Evolutionary conservation across 2,113 vertebrate species (phyloP).

Genomic region (Pagrus major): DNA sequence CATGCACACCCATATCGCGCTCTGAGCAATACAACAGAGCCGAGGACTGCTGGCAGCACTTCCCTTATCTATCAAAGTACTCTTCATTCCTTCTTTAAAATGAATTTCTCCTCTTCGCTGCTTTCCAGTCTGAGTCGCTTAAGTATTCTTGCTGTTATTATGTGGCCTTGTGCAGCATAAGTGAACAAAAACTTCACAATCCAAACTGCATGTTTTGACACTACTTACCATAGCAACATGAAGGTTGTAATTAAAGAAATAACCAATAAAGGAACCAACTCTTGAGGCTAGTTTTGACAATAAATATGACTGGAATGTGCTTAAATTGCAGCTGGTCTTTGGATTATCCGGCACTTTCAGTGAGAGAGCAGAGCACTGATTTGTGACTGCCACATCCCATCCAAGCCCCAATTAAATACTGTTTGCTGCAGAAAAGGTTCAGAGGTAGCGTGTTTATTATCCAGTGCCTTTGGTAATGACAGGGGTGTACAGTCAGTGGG

Average conservation of each 20-base stretch:
- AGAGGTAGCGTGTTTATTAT: slow-evolving; percentile 46
- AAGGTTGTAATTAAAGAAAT: slow-evolving; percentile 1
- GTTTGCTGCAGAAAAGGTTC: slow-evolving; percentile 38
- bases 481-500: slow-evolving; percentile 37
- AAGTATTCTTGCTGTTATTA: slow-evolving; percentile 64
- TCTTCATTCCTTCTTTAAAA: slow-evolving; percentile 71
- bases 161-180: slow-evolving; percentile 37
- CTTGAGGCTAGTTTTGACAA: slow-evolving; percentile 9
- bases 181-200: slow-evolving; percentile 42
- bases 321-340: slow-evolving; percentile 27
- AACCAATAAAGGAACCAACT: neutral
- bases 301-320: slow-evolving; percentile 10
- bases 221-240: neutral
- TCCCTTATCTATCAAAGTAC: slow-evolving; percentile 77
- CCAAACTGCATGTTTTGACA: slow-evolving; percentile 19
- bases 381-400: slow-evolving; percentile 23
- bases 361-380: slow-evolving; percentile 24
- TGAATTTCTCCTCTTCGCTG: slow-evolving; percentile 77
- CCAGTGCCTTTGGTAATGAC: slow-evolving; percentile 45
- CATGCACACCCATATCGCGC: slow-evolving; percentile 58
- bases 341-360: slow-evolving; percentile 13
- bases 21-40: slow-evolving; percentile 63
- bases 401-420: slow-evolving; percentile 44
- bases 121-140: slow-evolving; percentile 56
- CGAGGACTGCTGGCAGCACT: slow-evolving; percentile 65